Base-by-base conservation (phyloP, 2,888 invertebrate species). In the Magallana nippona region DNA sequence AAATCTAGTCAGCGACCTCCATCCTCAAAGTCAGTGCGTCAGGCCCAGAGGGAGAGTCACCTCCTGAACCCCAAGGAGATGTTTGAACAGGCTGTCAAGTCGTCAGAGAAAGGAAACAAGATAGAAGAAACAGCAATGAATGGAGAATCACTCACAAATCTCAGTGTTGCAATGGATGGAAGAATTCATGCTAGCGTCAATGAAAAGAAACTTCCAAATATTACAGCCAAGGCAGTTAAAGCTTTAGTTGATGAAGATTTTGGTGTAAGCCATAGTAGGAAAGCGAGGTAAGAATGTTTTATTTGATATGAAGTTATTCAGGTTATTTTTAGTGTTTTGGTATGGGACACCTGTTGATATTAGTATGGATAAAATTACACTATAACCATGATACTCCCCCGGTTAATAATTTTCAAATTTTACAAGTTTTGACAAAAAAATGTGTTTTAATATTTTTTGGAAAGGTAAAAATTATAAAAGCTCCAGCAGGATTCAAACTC, bases 21-120 rank as follows among this genome's bases (percentile, higher is more conserved):
- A 17, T 89, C 90, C 11, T 86, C 86, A 15, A 81, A 89, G 55
- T 82, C 89, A 2, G 78, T 81, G 56, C 79, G 60, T 27, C 22
- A 78, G 2, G 22, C 80, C 11, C 82, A 83, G 57, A 62, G 78
- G 60, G 84, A 82, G 55, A 81, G 81, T 17, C 71, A 77, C 19
- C 83, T 80, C 19, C 63, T 77, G 79, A 89, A 87, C 78, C 90
- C 90, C 15, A 90, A 89, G 83, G 90, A 90, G 19, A 85, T 89
- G 88, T 90, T 90, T 86, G 89, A 90, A 81, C 87, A 87, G 27
- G 90, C 89, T 71, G 82, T 90, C 15, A 81, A 81, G 44, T 56
- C 62, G n/a, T 83, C 60, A 81, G 83, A 56, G 15, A 55, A 56
- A 57, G 57, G 17, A 15, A 57, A 10, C 57, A 57, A 27, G 17